Base-by-base conservation (phyloP, 2,113 vertebrate genomes). In the Typhlomys cinereus region DNA sequence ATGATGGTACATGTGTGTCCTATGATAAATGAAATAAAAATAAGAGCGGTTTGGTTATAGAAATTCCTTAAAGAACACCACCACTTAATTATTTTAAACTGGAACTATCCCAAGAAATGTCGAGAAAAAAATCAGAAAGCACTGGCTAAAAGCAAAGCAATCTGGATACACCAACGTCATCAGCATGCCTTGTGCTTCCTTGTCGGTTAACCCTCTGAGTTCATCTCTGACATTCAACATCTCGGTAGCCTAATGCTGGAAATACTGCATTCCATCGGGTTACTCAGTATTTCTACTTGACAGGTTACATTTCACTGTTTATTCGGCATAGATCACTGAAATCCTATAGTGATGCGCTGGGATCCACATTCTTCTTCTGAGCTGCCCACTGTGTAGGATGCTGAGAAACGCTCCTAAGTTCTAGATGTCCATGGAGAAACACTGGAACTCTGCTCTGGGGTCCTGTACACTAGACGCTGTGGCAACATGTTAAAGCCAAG, bases 181-280 rank as follows among this genome's bases (percentile, higher is more conserved):
- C 96, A 94, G 96, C 98, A 97, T 98, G 96, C 97, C 97, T 98
- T 97, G 97, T 98, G 98, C 97, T n/a, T n/a, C n/a, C n/a, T 98
- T 96, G 97, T 97, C 92, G 96, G 96, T 98, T 97, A 97, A 96
- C 96, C 97, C 96, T 98, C 97, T 96, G 97, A 97, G 95, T 96
- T 95, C 96, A 94, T 66, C 79, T 92, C 91, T 79, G 95, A 70
- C 95, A 94, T 96, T 96, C 95, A 91, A 96, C 92, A 96, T 95
- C 95, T 94, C 21, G 78, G 75, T 93, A 90, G 70, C 92, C 91
- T 94, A 93, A 71, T 92, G 67, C 79, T 95, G 82, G 64, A 52
- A 96, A 97, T 92, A 97, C 69, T 89, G 50, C 92, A 93, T 94
- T 75, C 91, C 96, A 94, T 71, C 82, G 81, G 95, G 93, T 95